Conservation (phyloP, 2,888 invertebrate genomes). For the Sclerodermus sp. region DNA sequence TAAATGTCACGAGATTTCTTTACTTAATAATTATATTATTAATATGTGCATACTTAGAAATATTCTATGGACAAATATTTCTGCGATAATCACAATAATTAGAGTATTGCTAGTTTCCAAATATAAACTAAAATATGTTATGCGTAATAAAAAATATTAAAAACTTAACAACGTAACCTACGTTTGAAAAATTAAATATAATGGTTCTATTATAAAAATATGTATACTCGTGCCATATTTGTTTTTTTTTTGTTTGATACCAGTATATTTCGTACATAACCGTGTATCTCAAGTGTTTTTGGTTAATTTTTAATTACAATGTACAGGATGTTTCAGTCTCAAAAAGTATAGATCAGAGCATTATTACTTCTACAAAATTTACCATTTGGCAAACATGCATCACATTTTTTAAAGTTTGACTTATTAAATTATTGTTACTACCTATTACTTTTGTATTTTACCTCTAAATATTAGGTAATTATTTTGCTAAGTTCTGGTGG, state of each 20-base stretch:
- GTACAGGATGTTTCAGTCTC: slow-evolving; percentile 52
- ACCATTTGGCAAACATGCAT: slow-evolving; percentile 51
- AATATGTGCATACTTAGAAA: too few species aligned
- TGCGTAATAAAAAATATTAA: too few species aligned
- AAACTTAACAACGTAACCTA: too few species aligned
- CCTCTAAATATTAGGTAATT: slow-evolving; percentile 48
- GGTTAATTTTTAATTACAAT: slow-evolving; percentile 11
- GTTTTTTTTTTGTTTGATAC: neutral
- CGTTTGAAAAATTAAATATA: too few species aligned
- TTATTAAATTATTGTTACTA: slow-evolving; percentile 11
- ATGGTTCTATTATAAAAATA: too few species aligned
- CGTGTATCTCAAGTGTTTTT: neutral
- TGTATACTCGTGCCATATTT: too few species aligned
- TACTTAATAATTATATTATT: slow-evolving; percentile 5
- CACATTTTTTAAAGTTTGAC: slow-evolving; percentile 33
- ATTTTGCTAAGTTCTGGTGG: slow-evolving; percentile 55
- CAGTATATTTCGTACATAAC: slow-evolving; percentile 7
- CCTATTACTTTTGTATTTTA: slow-evolving; percentile 18
- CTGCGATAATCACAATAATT: too few species aligned
- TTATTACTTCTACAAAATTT: slow-evolving; percentile 30
- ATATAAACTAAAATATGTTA: too few species aligned
- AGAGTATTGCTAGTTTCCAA: too few species aligned
- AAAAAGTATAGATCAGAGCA: slow-evolving; percentile 44
- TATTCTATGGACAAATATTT: too few species aligned
- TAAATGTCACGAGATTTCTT: slow-evolving; percentile 9